phyloP scores from a whole-genome alignment of 2,113 vertebrate genomes.

The Dascyllus trimaculatus region DNA sequence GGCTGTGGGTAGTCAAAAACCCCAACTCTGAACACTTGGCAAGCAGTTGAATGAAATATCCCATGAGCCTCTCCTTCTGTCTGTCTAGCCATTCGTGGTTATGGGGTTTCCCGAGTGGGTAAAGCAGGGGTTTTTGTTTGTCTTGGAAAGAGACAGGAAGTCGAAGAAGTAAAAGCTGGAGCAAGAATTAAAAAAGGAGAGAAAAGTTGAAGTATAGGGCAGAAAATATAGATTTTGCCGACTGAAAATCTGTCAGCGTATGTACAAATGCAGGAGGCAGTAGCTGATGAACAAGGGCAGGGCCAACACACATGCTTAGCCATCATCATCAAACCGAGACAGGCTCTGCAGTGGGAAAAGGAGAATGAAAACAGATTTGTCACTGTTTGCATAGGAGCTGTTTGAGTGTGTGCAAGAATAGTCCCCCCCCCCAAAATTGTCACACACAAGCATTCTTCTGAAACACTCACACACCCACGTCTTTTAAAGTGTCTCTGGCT shows the following conservation, averaged over 20 bases:
- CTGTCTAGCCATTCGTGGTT: slow-evolving; percentile 67
- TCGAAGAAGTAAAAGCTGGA: slow-evolving; percentile 18
- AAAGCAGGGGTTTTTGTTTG: slow-evolving; percentile 67
- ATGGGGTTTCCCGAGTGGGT: slow-evolving; percentile 58
- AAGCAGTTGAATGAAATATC: slow-evolving; percentile 67
- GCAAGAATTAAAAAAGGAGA: slow-evolving; percentile 10
- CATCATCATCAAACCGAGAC: slow-evolving; percentile 32
- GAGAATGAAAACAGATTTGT: slow-evolving; percentile 74
- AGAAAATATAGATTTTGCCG: slow-evolving; percentile 20
- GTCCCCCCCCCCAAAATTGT: slow-evolving; percentile 33
- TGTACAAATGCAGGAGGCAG: background rate
- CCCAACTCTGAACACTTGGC: slow-evolving; percentile 62
- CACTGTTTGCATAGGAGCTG: slow-evolving; percentile 66
- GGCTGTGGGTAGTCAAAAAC: slow-evolving; percentile 47
- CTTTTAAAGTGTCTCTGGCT: slow-evolving; percentile 41
- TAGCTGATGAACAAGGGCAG: background rate
- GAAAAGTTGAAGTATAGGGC: background rate
- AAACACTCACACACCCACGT: slow-evolving; percentile 29
- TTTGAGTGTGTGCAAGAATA: slow-evolving; percentile 58
- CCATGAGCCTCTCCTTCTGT: slow-evolving; percentile 62
- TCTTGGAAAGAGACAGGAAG: slow-evolving; percentile 51
- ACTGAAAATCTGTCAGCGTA: background rate
- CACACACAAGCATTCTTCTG: slow-evolving; percentile 58
- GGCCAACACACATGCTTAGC: slow-evolving; percentile 20
- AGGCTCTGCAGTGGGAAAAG: slow-evolving; percentile 37